Evolutionary conservation across 2,888 invertebrate species (phyloP), one percentile per base, ranked within the genome.

Genomic region (Drosophila testacea): DNA sequence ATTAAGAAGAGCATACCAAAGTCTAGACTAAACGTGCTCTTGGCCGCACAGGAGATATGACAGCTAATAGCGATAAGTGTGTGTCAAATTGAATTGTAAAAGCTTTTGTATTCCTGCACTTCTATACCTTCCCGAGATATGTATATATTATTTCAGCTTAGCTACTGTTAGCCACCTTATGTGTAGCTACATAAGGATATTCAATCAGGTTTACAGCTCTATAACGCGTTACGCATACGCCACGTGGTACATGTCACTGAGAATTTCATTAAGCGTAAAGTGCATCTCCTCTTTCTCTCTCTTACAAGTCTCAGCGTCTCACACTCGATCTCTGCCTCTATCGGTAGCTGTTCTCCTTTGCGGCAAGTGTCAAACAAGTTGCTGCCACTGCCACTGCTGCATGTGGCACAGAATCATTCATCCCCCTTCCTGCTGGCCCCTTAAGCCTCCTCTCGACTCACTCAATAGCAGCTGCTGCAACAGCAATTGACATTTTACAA

Each of bases 401-500:
- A 68, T 67, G 57, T 70, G 81, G 57, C 68, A 78, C 65, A 76
- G 77, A 72, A 81, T 81, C 68, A 77, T 69, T 73, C 74, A 66
- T 46, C 9, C 44, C 27, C 27, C 1, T 6, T 32, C 1, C 4
- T 2, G 27, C 28, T 56, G 55, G 51, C 47, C 48, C 52, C 50
- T 27, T 48, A 39, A 52, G 41, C n/a, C 28, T 6, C 38, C 46
- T 6, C 4, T 11, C 27, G 42, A 48, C 11, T 22, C 38, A 54
- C 27, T 36, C 48, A 39, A 38, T 34, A 38, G 22, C 59, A 38
- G 52, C 44, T 56, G 39, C 52, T 59, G 50, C 83, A 73, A 71
- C 61, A 81, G 78, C 84, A 86, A 87, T 83, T 89, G 89, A 85
- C 89, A 89, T 85, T 85, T 89, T 81, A 84, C 85, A 87, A 81